phyloP scores from a whole-genome alignment of 1,140 invertebrate species.

The Bombyx mandarina region DNA sequence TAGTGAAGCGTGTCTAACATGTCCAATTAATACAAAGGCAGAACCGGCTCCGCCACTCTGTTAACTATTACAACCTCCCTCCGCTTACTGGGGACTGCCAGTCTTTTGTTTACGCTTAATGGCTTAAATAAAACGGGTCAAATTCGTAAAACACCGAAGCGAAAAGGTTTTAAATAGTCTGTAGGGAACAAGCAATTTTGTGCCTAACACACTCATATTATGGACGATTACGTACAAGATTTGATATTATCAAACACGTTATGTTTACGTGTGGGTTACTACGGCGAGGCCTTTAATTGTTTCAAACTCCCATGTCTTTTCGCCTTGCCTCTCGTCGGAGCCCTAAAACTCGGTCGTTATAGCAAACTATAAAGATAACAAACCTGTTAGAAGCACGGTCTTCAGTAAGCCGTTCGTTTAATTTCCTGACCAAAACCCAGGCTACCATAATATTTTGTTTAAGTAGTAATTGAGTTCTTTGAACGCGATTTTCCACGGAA shows the following conservation, averaged over 20 bases:
- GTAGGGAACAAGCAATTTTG: conserved; percentile 21
- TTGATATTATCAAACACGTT: no score
- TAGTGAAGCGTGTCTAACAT: conserved; percentile 54
- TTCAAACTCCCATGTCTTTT: conserved; percentile 36
- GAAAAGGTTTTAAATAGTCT: conserved; percentile 45
- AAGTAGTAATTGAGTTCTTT: conserved; percentile 65
- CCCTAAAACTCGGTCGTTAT: conserved; percentile 35
- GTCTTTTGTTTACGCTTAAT: conserved; percentile 65
- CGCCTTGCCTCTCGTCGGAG: conserved; percentile 23
- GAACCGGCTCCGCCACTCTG: conserved; percentile 31
- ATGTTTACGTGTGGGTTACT: conserved; percentile 28
- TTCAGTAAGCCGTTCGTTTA: conserved; percentile 56
- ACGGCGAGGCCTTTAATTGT: conserved; percentile 40
- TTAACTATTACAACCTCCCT: conserved; percentile 50
- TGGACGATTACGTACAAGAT: conserved; percentile 8
- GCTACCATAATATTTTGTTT: conserved; percentile 63
- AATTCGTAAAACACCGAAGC: conserved; percentile 48
- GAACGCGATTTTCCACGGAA: conserved; percentile 57
- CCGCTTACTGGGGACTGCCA: conserved; percentile 41
- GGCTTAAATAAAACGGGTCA: conserved; percentile 63
- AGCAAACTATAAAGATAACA: conserved; percentile 48
- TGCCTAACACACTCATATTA: conserved; percentile 29
- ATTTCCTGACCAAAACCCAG: conserved; percentile 61
- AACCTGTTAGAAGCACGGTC: conserved; percentile 32
- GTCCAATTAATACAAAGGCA: conserved; percentile 56